Conservation (phyloP, 2,888 invertebrate genomes). For the Serripes groenlandicus region DNA sequence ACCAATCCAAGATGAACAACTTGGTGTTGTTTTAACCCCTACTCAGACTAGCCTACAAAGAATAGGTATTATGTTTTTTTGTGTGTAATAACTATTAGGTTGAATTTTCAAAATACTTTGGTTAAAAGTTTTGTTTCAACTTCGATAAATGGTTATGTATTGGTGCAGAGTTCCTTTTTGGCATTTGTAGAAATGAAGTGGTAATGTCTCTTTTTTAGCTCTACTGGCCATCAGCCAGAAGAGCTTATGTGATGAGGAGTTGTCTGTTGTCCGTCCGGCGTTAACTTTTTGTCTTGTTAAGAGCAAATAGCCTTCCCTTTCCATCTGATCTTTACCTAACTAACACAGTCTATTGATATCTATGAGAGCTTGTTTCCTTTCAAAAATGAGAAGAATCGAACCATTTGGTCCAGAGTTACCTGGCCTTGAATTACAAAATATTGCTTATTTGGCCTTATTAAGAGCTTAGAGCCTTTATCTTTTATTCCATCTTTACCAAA, state of each 20-base stretch:
- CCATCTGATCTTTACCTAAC: background rate
- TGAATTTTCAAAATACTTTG: too few relatives aligned
- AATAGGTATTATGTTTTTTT: too few relatives aligned
- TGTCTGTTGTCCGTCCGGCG: background rate
- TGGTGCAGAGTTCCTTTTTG: too few relatives aligned
- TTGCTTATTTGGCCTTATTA: background rate
- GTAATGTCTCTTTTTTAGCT: too few relatives aligned
- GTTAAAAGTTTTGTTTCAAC: too few relatives aligned
- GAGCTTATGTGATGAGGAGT: conserved; percentile 4
- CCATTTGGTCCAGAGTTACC: background rate
- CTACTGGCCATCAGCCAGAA: background rate
- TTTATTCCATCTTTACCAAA: background rate
- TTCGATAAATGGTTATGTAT: too few relatives aligned
- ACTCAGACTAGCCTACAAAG: too few relatives aligned
- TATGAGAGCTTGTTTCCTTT: conserved; percentile 21
- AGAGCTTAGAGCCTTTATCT: background rate
- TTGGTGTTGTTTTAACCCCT: too few relatives aligned
- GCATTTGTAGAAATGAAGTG: too few relatives aligned
- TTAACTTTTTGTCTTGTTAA: background rate
- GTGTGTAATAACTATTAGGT: too few relatives aligned
- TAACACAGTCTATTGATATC: conserved; percentile 12
- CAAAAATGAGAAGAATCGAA: background rate
- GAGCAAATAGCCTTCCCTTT: background rate
- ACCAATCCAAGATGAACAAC: too few relatives aligned
- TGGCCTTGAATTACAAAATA: conserved; percentile 3